phyloP scores from a whole-genome alignment of 1,140 invertebrate species.

The Lamellibrachia luymesi region DNA sequence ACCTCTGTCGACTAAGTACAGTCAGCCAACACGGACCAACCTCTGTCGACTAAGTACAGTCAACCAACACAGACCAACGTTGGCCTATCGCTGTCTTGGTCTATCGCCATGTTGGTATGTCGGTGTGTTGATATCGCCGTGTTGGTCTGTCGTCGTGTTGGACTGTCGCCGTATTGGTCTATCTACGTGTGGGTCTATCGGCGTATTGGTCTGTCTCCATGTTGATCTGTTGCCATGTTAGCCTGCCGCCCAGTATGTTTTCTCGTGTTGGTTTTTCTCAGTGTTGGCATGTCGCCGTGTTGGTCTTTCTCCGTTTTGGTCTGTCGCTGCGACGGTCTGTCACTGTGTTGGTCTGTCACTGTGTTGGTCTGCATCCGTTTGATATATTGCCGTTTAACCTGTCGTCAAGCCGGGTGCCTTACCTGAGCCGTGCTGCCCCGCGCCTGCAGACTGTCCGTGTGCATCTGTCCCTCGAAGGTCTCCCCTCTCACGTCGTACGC shows the following conservation, averaged over 20 bases:
- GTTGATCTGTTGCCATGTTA: background rate
- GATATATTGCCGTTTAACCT: background rate
- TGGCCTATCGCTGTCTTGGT: background rate
- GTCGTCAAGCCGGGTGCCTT: background rate
- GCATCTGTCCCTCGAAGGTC: conserved; percentile 19
- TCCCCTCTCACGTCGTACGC: conserved; percentile 16
- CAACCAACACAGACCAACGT: too few species aligned
- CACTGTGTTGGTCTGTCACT: background rate
- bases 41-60: too few species aligned
- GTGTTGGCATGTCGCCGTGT: background rate
- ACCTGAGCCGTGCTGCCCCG: conserved; percentile 23
- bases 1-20: too few species aligned
- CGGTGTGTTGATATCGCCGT: background rate
- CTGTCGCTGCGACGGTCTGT: background rate
- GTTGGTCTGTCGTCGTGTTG: background rate
- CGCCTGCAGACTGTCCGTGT: conserved; percentile 29
- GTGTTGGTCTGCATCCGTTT: background rate
- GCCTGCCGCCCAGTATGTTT: background rate
- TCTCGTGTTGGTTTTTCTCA: background rate
- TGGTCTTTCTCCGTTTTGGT: background rate
- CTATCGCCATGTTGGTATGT: background rate
- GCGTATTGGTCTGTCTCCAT: background rate
- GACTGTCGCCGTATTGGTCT: background rate
- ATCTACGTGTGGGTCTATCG: background rate
- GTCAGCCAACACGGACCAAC: too few species aligned